Evolutionary conservation across 2,797 vertebrate species (phyloP).

Genomic region (Gallinago nigripennis): DNA sequence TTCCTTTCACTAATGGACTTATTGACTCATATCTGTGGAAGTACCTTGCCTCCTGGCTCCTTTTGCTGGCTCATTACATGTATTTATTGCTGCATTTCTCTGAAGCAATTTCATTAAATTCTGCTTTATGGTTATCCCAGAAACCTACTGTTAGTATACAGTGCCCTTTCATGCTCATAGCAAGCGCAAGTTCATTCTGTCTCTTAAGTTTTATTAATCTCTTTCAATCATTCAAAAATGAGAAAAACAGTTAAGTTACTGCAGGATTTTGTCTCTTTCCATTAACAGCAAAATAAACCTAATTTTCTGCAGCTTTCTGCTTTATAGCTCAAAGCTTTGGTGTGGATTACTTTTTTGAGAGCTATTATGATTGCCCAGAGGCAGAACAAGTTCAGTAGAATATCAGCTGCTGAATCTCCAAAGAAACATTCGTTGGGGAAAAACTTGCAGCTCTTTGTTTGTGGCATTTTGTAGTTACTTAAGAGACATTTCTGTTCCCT

Average conservation of each 20-base stretch:
- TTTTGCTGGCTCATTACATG: conserved; percentile 14
- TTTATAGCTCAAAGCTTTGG: conserved; percentile 28
- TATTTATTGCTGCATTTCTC: conserved; percentile 44
- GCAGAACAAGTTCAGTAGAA: conserved; percentile 35
- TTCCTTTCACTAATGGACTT: background rate
- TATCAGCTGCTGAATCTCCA: conserved; percentile 7
- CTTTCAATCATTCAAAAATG: conserved; percentile 16
- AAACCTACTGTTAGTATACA: conserved; percentile 1
- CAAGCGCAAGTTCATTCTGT: background rate
- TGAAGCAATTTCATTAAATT: conserved; percentile 51
- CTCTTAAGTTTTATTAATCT: conserved; percentile 37
- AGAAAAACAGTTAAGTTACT: background rate
- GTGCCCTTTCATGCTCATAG: background rate
- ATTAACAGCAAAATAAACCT: conserved; percentile 44
- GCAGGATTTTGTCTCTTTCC: background rate
- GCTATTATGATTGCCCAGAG: conserved; percentile 30
- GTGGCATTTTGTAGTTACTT: background rate
- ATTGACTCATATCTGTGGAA: conserved; percentile 27
- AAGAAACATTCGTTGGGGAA: background rate
- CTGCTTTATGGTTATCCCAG: conserved; percentile 15
- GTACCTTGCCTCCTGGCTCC: conserved; percentile 27
- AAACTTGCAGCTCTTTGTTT: background rate
- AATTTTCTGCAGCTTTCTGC: conserved; percentile 45
- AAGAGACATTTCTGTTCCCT: background rate
- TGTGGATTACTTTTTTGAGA: conserved; percentile 41